phyloP scores from a whole-genome alignment of 2,888 invertebrate genomes.

The Tromatobia lineatoria region DNA sequence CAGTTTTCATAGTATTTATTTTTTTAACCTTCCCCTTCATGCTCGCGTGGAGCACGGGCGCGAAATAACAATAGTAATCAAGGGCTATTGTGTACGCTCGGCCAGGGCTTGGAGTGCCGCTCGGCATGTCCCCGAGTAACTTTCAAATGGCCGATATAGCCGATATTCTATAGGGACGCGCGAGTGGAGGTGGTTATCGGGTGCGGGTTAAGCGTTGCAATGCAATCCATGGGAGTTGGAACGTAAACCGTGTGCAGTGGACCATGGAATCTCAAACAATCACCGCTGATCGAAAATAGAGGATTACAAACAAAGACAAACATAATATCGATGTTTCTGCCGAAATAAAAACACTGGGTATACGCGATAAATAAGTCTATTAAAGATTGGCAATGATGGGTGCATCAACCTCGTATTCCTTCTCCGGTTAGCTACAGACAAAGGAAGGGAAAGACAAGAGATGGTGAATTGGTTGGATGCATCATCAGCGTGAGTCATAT shows the following conservation, averaged over 20 bases:
- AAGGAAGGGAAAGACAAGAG: neutral
- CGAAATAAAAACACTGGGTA: neutral
- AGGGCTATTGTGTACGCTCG: conserved; percentile 66
- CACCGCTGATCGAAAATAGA: neutral
- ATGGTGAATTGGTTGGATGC: conserved; percentile 13
- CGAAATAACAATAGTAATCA: conserved; percentile 72
- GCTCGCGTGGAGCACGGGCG: conserved; percentile 54
- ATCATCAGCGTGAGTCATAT: conserved; percentile 33
- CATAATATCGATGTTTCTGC: neutral
- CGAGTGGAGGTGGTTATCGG: neutral
- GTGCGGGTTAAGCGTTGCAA: conserved; percentile 38
- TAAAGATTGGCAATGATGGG: neutral
- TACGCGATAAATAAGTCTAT: neutral
- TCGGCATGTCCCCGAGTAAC: conserved; percentile 72
- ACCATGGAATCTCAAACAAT: neutral
- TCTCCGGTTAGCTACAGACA: neutral
- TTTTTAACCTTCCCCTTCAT: conserved; percentile 62
- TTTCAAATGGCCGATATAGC: conserved; percentile 57
- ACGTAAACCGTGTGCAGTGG: neutral
- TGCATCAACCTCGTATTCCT: neutral
- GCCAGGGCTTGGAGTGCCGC: conserved; percentile 73
- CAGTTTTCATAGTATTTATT: conserved; percentile 70
- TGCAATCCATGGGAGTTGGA: conserved; percentile 27
- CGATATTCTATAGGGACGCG: conserved; percentile 6
- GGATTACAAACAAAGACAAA: neutral